phyloP scores from a whole-genome alignment of 2,113 vertebrate genomes.

The Mustelus asterias region DNA sequence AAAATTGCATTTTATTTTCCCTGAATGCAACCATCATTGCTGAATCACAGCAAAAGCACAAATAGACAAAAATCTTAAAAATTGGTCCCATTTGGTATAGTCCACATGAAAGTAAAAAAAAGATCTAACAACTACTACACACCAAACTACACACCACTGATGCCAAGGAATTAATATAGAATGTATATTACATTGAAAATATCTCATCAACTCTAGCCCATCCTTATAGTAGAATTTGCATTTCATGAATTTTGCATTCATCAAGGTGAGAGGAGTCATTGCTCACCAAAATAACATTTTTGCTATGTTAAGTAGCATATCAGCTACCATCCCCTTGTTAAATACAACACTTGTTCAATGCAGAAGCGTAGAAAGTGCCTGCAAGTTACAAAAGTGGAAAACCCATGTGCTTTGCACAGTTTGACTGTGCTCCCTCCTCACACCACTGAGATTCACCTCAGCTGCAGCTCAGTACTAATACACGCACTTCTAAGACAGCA shows the following conservation, averaged over 20 bases:
- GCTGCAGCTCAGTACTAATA: not conserved
- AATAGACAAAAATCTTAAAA: too few species aligned
- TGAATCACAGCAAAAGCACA: not conserved
- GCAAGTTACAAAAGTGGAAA: not conserved
- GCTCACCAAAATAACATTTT: not conserved
- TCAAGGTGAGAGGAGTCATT: not conserved
- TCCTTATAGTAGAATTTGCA: not conserved
- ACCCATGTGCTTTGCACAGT: not conserved
- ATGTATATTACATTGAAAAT: too few species aligned
- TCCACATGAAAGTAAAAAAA: too few species aligned
- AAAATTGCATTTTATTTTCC: not conserved
- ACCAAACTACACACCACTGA: too few species aligned
- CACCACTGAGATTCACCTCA: not conserved
- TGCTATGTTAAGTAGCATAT: not conserved
- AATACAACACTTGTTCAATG: not conserved
- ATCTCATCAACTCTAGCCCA: not conserved
- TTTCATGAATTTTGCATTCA: not conserved
- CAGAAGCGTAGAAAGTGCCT: not conserved
- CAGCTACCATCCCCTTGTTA: not conserved
- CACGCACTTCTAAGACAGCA: not conserved
- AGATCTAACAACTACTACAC: too few species aligned
- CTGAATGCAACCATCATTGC: not conserved
- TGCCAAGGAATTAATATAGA: too few species aligned
- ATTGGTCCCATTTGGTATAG: too few species aligned
- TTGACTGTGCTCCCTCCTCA: not conserved